A percentile compares a stretch with the other conserved stretches of the same genome.
Conservation (phyloP, 2,797 vertebrate species). For the Microcaecilia unicolor region DNA sequence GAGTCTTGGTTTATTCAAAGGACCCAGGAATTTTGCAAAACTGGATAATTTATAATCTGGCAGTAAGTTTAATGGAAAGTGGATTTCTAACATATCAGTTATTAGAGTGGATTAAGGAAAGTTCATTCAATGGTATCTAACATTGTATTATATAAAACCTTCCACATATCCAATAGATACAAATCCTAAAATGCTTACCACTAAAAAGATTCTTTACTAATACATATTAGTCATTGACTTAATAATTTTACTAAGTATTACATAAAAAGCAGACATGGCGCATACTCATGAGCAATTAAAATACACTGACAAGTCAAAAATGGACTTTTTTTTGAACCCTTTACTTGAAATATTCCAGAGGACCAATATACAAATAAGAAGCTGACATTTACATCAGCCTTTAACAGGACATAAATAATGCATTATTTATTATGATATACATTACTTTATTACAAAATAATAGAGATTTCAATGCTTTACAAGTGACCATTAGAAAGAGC, state of each 20-base stretch:
- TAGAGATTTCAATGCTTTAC: constrained; percentile 40
- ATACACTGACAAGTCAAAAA: constrained; percentile 45
- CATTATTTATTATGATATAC: constrained; percentile 47
- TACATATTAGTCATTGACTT: constrained; percentile 11
- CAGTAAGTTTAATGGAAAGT: no score
- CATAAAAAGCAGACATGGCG: constrained; percentile 35
- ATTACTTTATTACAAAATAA: constrained; percentile 57
- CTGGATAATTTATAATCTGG: no score
- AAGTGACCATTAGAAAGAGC: constrained; percentile 42
- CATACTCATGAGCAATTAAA: constrained; percentile 44
- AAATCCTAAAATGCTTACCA: constrained; percentile 42
- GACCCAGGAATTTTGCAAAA: no score
- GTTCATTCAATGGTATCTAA: constrained; percentile 30
- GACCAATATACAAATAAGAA: constrained; percentile 48
- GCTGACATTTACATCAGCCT: constrained; percentile 51
- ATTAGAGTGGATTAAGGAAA: constrained; percentile 46
- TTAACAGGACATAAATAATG: constrained; percentile 47
- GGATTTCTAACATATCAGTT: constrained; percentile 30
- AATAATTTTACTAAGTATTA: constrained; percentile 40
- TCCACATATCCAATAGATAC: constrained; percentile 23
- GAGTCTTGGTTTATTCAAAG: no score
- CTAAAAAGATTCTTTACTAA: constrained; percentile 38
- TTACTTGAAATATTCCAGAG: constrained; percentile 46
- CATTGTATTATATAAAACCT: constrained; percentile 25
- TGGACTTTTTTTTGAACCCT: constrained; percentile 43